A percentile compares a stretch with the other conserved stretches of the same genome.
Conservation (phyloP, 1,140 invertebrate genomes). For the Phymastichus coffea region DNA sequence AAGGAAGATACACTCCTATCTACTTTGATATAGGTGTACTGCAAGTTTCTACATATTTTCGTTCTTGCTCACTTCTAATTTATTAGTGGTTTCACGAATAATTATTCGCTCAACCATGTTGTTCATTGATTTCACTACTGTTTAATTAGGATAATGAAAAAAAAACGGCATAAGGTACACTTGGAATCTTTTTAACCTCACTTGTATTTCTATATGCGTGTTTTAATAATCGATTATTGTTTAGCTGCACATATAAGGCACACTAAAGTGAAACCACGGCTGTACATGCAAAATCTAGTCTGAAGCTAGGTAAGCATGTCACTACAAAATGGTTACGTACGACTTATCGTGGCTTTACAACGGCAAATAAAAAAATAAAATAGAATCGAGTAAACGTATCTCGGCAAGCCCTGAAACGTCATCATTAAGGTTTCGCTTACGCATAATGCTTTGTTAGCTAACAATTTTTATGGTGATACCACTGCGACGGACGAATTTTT, state of each 20-base stretch:
- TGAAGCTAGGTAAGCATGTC: conserved; percentile 6
- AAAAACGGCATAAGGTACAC: conserved; percentile 17
- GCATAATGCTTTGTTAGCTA: background rate
- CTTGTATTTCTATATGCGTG: background rate
- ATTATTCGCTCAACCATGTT: background rate
- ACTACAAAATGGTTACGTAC: no score
- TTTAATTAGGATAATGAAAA: conserved; percentile 17
- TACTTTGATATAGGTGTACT: background rate
- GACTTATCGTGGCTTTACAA: background rate
- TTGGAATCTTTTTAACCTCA: conserved; percentile 10
- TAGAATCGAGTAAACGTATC: background rate
- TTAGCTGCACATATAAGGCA: conserved; percentile 1
- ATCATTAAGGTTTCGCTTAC: conserved; percentile 4
- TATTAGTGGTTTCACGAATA: background rate
- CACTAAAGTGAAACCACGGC: background rate
- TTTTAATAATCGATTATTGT: conserved; percentile 18
- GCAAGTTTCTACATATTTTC: background rate
- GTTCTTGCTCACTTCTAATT: conserved; percentile 4
- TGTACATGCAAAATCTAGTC: conserved; percentile 7
- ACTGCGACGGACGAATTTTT: background rate
- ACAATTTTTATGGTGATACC: background rate
- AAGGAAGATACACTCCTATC: background rate
- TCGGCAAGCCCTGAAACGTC: background rate
- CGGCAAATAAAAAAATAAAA: conserved; percentile 1
- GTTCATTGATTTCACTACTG: background rate